A percentile compares a stretch with the other conserved stretches of the same genome.
phyloP scores from a whole-genome alignment of 1,140 invertebrate species.

The Heliconius hermathena region DNA sequence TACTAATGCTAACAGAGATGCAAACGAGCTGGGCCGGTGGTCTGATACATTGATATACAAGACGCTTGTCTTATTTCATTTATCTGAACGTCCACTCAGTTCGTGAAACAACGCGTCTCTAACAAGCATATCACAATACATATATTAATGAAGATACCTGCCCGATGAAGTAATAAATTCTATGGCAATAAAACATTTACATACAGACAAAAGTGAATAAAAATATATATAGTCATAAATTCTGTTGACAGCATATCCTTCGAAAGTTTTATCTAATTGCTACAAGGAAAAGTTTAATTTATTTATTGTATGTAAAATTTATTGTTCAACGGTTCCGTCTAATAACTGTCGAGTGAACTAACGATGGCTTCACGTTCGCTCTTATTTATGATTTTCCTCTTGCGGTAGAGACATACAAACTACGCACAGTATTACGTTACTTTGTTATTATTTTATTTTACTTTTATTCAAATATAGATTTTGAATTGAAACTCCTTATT shows the following conservation, averaged over 20 bases:
- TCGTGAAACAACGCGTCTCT: slow-evolving; percentile 43
- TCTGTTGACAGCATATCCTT: background rate
- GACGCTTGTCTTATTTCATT: slow-evolving; percentile 50
- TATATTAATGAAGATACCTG: slow-evolving; percentile 24
- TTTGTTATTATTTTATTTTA: background rate
- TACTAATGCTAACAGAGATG: slow-evolving; percentile 34
- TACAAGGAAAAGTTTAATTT: slow-evolving; percentile 8
- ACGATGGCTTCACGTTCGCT: background rate
- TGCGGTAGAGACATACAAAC: background rate
- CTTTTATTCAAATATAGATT: too few species aligned
- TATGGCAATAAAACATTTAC: slow-evolving; percentile 20
- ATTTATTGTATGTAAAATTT: slow-evolving; percentile 1
- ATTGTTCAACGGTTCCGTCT: slow-evolving; percentile 8
- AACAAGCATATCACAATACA: slow-evolving; percentile 41
- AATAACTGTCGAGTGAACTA: background rate
- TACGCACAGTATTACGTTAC: background rate
- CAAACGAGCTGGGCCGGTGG: slow-evolving; percentile 57
- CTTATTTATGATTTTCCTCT: background rate
- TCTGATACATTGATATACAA: slow-evolving; percentile 43
- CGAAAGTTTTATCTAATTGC: background rate
- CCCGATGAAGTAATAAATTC: slow-evolving; percentile 32
- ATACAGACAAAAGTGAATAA: slow-evolving; percentile 28
- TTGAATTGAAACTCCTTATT: too few species aligned
- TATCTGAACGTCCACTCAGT: slow-evolving; percentile 27
- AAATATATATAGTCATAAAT: slow-evolving; percentile 12